phyloP scores from a whole-genome alignment of 2,797 vertebrate species.

The Sebastes nivosus region DNA sequence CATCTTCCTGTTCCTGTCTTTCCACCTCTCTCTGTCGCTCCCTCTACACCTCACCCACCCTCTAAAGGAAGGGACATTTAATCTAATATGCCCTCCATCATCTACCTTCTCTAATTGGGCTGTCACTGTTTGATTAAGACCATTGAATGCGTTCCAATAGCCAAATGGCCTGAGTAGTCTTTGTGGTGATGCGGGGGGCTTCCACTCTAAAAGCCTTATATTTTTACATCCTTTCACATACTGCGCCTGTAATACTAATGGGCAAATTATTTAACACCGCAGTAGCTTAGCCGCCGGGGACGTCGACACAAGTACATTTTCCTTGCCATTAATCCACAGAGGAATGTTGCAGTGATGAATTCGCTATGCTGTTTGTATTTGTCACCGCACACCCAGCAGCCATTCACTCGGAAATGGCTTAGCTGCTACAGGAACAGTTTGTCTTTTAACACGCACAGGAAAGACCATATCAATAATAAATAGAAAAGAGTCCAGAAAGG shows the following conservation, averaged over 20 bases:
- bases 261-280: slow-evolving; percentile 33
- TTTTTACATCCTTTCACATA: slow-evolving; percentile 17
- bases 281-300: background rate
- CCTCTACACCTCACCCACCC: slow-evolving; percentile 1
- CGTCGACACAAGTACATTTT: slow-evolving; percentile 22
- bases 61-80: slow-evolving; percentile 8
- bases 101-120: slow-evolving; percentile 48
- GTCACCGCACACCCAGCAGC: slow-evolving; percentile 22
- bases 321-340: slow-evolving; percentile 45
- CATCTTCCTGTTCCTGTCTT: slow-evolving; percentile 46
- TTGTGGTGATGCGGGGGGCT: slow-evolving; percentile 13
- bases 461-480: too few species aligned
- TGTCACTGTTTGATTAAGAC: slow-evolving; percentile 53
- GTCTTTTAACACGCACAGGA: background rate
- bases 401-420: slow-evolving; percentile 17
- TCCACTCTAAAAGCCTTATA: slow-evolving; percentile 32
- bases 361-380: slow-evolving; percentile 32
- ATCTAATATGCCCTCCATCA: slow-evolving; percentile 41
- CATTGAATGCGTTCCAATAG: slow-evolving; percentile 28
- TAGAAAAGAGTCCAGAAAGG: too few species aligned
- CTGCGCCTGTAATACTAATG: slow-evolving; percentile 31
- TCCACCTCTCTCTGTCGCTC: slow-evolving; percentile 13
- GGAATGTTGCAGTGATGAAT: slow-evolving; percentile 40
- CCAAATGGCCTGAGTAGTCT: slow-evolving; percentile 37
- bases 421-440: slow-evolving; percentile 11